Conservation (phyloP, 2,888 invertebrate species). For the Eretmocerus hayati region DNA sequence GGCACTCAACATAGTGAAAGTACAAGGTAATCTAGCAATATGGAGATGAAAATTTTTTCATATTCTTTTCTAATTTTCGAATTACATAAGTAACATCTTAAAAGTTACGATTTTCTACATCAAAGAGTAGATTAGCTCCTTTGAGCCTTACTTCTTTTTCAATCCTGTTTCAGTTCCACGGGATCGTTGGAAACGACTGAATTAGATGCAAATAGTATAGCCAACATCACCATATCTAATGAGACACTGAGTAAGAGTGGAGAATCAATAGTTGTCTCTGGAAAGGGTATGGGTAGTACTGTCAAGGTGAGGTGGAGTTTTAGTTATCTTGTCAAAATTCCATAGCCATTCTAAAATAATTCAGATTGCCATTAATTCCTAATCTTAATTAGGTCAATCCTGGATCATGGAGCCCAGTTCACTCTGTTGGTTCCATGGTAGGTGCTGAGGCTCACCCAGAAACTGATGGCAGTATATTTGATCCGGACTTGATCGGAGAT, state of each 20-base stretch:
- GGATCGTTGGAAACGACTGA: slow-evolving; percentile 29
- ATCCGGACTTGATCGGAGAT: slow-evolving; percentile 61
- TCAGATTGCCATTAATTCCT: too few relatives aligned
- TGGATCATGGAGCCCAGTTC: slow-evolving; percentile 81
- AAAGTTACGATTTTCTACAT: too few relatives aligned
- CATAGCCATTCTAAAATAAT: too few relatives aligned
- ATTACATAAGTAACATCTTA: too few relatives aligned
- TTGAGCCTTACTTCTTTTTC: too few relatives aligned
- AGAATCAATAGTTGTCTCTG: slow-evolving; percentile 42
- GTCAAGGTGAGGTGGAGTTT: slow-evolving; percentile 39
- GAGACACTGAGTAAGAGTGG: slow-evolving; percentile 42
- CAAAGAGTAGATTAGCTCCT: neutral
- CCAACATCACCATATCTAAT: slow-evolving; percentile 44
- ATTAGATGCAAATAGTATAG: slow-evolving; percentile 38
- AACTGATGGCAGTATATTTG: slow-evolving; percentile 74
- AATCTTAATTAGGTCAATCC: slow-evolving; percentile 52
- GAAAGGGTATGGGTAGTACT: slow-evolving; percentile 44
- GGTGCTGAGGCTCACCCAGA: slow-evolving; percentile 83
- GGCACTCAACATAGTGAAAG: slow-evolving; percentile 37
- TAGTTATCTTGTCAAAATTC: too few relatives aligned
- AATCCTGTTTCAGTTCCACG: slow-evolving; percentile 32
- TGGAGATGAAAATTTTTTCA: neutral
- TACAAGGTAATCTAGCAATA: slow-evolving; percentile 30
- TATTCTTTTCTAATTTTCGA: too few relatives aligned
- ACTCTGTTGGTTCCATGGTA: slow-evolving; percentile 75